phyloP scores from a whole-genome alignment of 2,888 invertebrate genomes.

The Phengaris alcon region DNA sequence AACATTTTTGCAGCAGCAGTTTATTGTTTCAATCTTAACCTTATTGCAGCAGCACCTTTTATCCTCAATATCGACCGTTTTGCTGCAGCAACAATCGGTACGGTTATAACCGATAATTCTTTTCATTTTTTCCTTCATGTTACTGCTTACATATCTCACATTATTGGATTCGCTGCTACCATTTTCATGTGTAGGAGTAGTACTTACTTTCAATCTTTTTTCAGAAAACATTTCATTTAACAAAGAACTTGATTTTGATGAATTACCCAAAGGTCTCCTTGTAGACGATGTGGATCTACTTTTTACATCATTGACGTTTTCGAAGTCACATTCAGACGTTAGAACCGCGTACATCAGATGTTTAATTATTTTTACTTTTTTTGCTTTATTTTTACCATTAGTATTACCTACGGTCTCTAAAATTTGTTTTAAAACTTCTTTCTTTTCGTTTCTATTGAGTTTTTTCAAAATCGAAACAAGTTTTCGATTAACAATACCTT shows the following conservation, averaged over 20 bases:
- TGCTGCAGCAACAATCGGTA: background rate
- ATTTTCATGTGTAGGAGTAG: slow-evolving; percentile 26
- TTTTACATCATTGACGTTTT: slow-evolving; percentile 39
- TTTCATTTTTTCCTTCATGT: background rate
- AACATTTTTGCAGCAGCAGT: slow-evolving; percentile 38
- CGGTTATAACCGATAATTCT: background rate
- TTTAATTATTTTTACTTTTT: slow-evolving; percentile 46
- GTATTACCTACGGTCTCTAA: slow-evolving; percentile 49
- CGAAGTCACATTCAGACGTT: slow-evolving; percentile 52
- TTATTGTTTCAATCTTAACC: background rate
- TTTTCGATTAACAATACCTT: background rate
- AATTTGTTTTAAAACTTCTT: slow-evolving; percentile 52
- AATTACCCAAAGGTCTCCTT: slow-evolving; percentile 29
- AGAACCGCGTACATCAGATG: slow-evolving; percentile 54
- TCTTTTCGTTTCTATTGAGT: slow-evolving; percentile 50
- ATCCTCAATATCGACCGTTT: background rate
- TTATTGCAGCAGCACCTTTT: background rate
- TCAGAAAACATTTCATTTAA: slow-evolving; percentile 30
- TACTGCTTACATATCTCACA: background rate
- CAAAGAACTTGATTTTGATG: slow-evolving; percentile 49
- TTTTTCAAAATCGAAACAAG: slow-evolving; percentile 34
- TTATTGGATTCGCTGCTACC: slow-evolving; percentile 32
- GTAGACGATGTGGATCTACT: slow-evolving; percentile 32
- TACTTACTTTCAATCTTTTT: slow-evolving; percentile 29
- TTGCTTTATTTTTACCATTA: slow-evolving; percentile 47